Evolutionary conservation across 2,797 vertebrate species (phyloP), one percentile per base, ranked within the genome.

Genomic region (Diplodus sargus): DNA sequence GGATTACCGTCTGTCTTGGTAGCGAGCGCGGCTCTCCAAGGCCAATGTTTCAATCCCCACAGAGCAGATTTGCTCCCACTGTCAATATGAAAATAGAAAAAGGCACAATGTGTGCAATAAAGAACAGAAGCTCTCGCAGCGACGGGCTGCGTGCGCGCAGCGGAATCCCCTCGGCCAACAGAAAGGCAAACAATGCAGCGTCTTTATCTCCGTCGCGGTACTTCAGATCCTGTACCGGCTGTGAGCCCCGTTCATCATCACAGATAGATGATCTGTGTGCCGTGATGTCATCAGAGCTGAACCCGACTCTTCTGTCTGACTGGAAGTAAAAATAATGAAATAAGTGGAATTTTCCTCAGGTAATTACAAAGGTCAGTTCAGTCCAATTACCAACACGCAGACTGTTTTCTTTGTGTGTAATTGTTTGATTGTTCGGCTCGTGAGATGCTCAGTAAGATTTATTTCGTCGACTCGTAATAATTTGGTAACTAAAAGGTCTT

Each of bases 1-100:
- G 91, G 92, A 93, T 92, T 91, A 90, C 81, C 82, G 86, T 90
- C 89, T 90, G 87, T 90, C 85, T 87, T 87, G 64, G 43, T 69
- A 70, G 87, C 85, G 42, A 60, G 73, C 23, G 13, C 62, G 17
- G 83, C 78, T 88, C 87, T 86, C 82, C 74, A 20, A 90, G 75
- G 87, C 82, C 90, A 79, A 78, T 51, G 83, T 87, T 86, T 83
- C 88, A 79, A 76, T 91, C 91, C 89, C 90, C 48, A 73, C 76
- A 18, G 85, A 88, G 88, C 79, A 87, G 81, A 90, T 88, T 84
- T 88, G 75, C 72, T 84, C 85, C 78, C 70, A 70, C 69, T 74
- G 86, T 68, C 72, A 70, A 82, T 71, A 79, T 85, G 70, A 86
- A 70, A 87, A 86, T 81, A 82, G 85, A 78, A 63, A 52, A 63